These are phyloP conservation scores for Malurus cyaneus DNA, from an alignment of 2,113 vertebrate species.

Conservation along the genomic window DNA sequence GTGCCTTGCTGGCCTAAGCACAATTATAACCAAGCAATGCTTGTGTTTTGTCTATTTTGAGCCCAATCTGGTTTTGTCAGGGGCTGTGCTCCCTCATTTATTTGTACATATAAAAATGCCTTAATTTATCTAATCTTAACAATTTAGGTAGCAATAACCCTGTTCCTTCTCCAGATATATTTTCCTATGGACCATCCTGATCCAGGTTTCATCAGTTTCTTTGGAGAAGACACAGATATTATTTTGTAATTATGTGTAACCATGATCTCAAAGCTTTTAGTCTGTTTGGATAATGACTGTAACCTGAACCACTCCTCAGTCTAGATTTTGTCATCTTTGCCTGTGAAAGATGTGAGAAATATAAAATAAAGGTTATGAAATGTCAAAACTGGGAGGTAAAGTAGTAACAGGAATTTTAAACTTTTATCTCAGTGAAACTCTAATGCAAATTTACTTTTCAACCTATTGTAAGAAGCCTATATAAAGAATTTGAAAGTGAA, in stretches of 20 bases:
- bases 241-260: not conserved
- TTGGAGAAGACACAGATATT: not conserved
- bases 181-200: not conserved
- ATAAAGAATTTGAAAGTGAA: not conserved
- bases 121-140: not conserved
- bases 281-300: not conserved
- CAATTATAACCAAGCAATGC: not conserved
- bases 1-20: not conserved
- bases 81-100: not conserved
- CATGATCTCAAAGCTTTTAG: not conserved
- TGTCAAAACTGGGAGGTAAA: not conserved
- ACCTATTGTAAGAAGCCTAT: not conserved
- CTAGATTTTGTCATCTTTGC: not conserved
- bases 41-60: not conserved
- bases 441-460: not conserved
- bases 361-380: not conserved
- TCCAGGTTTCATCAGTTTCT: not conserved
- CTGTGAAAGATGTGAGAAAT: not conserved
- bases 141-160: accelerated
- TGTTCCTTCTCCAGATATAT: not conserved
- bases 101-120: not conserved
- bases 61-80: not conserved
- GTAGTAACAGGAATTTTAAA: not conserved
- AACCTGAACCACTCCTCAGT: not conserved
- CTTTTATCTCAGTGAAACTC: not conserved